A percentile compares a stretch with the other conserved stretches of the same genome.
Conservation (phyloP, 2,888 invertebrate species). For the Papilio protenor region DNA sequence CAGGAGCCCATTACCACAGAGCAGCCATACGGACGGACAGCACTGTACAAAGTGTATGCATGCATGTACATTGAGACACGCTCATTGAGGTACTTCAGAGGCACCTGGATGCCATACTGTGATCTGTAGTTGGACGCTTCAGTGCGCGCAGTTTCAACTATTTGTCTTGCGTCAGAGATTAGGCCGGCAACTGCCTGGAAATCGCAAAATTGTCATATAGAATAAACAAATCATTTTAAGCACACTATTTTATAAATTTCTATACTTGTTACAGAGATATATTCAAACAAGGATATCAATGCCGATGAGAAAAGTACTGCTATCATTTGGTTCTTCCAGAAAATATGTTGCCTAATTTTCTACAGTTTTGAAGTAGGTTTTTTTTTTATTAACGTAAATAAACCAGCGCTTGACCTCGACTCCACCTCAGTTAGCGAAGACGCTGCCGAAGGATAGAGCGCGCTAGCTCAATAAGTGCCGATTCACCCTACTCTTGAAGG, state of each 20-base stretch:
- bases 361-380: too few species aligned
- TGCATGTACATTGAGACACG: slow-evolving; percentile 98
- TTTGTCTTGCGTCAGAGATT: slow-evolving; percentile 96
- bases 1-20: slow-evolving; percentile 94
- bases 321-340: too few species aligned
- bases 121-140: slow-evolving; percentile 97
- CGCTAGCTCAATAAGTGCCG: too few species aligned
- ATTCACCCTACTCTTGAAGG: too few species aligned
- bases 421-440: too few species aligned
- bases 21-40: slow-evolving; percentile 98
- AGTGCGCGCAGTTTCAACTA: slow-evolving; percentile 96
- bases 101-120: slow-evolving; percentile 94
- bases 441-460: too few species aligned
- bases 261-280: too few species aligned
- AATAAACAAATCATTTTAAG: neutral
- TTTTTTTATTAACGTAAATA: too few species aligned
- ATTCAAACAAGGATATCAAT: too few species aligned
- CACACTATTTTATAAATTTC: neutral
- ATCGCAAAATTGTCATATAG: neutral
- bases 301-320: too few species aligned
- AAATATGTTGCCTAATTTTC: too few species aligned
- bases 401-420: too few species aligned
- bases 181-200: slow-evolving; percentile 94
- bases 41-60: slow-evolving; percentile 98
- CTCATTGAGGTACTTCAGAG: slow-evolving; percentile 95